Evolutionary conservation across 2,113 vertebrate genomes (phyloP), one percentile per base, ranked within the genome.

Genomic region (Rafetus swinhoei): DNA sequence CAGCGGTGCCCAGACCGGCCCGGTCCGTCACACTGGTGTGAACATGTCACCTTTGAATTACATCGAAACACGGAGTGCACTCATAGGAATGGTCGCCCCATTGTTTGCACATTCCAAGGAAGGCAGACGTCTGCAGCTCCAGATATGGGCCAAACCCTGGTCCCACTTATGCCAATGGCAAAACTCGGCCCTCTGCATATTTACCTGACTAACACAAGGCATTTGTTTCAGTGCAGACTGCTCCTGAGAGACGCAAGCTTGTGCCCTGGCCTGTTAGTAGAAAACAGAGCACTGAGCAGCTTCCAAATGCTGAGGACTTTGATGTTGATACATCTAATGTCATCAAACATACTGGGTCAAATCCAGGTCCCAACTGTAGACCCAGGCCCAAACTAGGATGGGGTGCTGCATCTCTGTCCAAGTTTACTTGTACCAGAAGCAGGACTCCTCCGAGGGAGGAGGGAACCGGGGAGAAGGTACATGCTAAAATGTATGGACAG

Each of bases 111-210:
- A 29, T 55, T 29, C n/a, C 29, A 59, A 55, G 45, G 3, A 62
- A 10, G 12, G 22, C 52, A 57, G 69, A 90, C 29, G 74, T 3
- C 57, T 32, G 87, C 39, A 86, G 79, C 62, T 2, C 45, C 74
- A 57, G 2, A 56, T 93, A 89, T 87, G 9, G 6, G 9, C 72
- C 87, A 59, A 7, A 24, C 0, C 2, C 1, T 0, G 72, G 1
- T 45, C 29, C 79, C 27, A 0, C 0, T 0, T 19, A 6, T 76
- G 39, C 1, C 62, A 6, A 29, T 1, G 81, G 57, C 87, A 27
- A 24, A 13, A 77, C 21, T 0, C 57, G 76, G 12, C 62, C 27
- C n/a, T 2, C 7, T 2, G 65, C 0, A 18, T 0, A 9, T 83
- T 88, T 59, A 57, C 85, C 62, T 89, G 69, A 81, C 62, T 11